Base-by-base conservation (phyloP, 2,797 vertebrate genomes). In the Pteronotus mesoamericanus region DNA sequence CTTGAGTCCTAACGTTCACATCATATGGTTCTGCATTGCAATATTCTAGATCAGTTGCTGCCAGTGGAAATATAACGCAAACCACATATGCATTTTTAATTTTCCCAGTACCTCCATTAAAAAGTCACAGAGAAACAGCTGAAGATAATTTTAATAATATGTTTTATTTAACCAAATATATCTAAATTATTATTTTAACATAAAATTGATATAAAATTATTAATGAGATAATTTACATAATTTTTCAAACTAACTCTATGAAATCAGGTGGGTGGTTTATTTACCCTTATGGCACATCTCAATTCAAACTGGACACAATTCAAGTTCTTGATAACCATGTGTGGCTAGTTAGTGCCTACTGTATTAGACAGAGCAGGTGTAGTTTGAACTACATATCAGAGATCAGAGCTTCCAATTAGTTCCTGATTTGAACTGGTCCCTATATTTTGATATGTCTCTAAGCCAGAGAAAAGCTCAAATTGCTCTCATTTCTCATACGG, bases 161-260 rank as follows among this genome's bases (percentile, higher is more conserved):
- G 74, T 90, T 51, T 94, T 68, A 72, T 94, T 71, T 93, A 72
- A 48, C 39, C 18, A 32, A 77, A 59, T 71, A 51, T 78, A 93
- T 69, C 10, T 8, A 79, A 92, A 94, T 69, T 87, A 53, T 32
- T 59, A 93, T 32, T 94, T 91, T 7, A 91, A 61, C 46, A 74
- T 90, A 79, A 92, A 94, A 61, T 66, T n/a, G 57, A 57, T 42
- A 79, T n/a, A 86, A 66, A 86, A 87, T 79, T 79, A 72, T 95
- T 64, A 84, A 84, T 71, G 19, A 66, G 26, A 26, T 91, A 5
- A 94, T 87, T 85, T 85, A 12, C 21, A 34, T 92, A 53, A 26
- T 82, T 69, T 75, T 86, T 64, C 18, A 53, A 85, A 86, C n/a
- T 74, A 95, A 68, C 9, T 90, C 68, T 92, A 93, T 21, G 57